Evolutionary conservation across 2,888 invertebrate species (phyloP), one percentile per base, ranked within the genome.

Genomic region (Sphaerolaimus hirsutus): DNA sequence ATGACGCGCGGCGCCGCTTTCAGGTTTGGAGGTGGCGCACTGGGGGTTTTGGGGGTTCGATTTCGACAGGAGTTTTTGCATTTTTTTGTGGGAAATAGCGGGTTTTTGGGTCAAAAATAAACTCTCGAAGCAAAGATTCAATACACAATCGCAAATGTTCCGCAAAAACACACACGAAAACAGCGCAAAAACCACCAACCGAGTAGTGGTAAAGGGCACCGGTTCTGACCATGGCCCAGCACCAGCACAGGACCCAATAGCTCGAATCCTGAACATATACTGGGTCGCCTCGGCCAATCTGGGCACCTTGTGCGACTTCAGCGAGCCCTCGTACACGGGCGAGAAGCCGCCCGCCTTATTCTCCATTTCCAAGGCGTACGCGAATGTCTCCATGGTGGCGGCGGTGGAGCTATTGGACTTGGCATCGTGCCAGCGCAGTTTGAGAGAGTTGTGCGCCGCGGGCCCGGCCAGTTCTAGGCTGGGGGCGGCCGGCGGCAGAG

Each of bases 231-330:
- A 81, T 32, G 75, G 74, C 22, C 84, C 84, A 55, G 76, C 74
- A 12, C 84, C 84, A 48, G 81, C 81, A 64, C 79, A 80, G 63
- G 81, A 82, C 54, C 76, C 74, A 46, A 82, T 82, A 56, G 76
- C 78, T 7, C 49, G 49, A 59, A 84, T 78, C 55, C 82, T 74
- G 70, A 84, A 82, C 61, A 73, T 74, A 67, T 83, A 84, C 48
- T 72, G 68, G n/a, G 76, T 79, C 55, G 76, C 73, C 66, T 84
- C 86, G 56, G 76, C 75, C 56, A 86, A 68, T 63, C 80, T 78
- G 64, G 77, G 79, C 51, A 81, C 77, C 67, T 81, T 81, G 69
- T 77, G 80, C 52, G 75, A 75, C 56, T 76, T 75, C 55, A 75
- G 74, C 38, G 77, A 76, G 48, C 84, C 81, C 51, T 77, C 76